A percentile compares a stretch with the other conserved stretches of the same genome.
phyloP scores from a whole-genome alignment of 2,113 vertebrate genomes.

The Stegastes partitus region DNA sequence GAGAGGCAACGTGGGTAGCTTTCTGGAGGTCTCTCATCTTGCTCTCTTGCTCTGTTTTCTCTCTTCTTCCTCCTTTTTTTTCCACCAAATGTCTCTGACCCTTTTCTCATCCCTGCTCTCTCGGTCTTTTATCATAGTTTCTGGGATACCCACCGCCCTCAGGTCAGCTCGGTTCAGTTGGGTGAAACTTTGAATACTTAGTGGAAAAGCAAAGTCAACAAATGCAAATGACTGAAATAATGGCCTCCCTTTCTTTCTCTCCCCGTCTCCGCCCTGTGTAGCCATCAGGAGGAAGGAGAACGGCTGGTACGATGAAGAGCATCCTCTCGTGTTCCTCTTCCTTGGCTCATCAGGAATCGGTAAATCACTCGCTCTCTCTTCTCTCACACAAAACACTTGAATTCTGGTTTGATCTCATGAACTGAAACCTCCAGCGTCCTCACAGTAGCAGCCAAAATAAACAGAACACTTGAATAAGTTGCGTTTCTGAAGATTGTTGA shows the following conservation, averaged over 20 bases:
- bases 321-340: constrained; percentile 97
- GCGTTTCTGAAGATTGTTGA: constrained; percentile 14
- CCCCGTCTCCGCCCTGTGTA: constrained; percentile 63
- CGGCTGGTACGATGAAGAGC: constrained; percentile 99
- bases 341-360: constrained; percentile 98
- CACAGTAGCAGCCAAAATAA: constrained; percentile 48
- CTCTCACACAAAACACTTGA: constrained; percentile 18
- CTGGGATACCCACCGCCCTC: constrained; percentile 56
- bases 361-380: constrained; percentile 75
- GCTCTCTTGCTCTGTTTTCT: constrained; percentile 63
- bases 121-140: constrained; percentile 67
- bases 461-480: constrained; percentile 30
- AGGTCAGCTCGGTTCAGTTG: constrained; percentile 46
- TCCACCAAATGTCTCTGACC: constrained; percentile 72
- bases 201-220: constrained; percentile 66
- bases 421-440: constrained; percentile 15
- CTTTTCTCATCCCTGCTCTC: constrained; percentile 69
- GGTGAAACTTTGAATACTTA: constrained; percentile 40
- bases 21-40: constrained; percentile 84
- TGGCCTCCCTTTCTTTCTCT: constrained; percentile 26
- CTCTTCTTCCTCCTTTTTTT: constrained; percentile 50
- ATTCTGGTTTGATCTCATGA: constrained; percentile 30
- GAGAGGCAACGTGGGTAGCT: constrained; percentile 87
- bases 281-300: constrained; percentile 98
- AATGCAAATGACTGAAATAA: constrained; percentile 64